Base-by-base conservation (phyloP, 2,797 vertebrate species). In the Leucoraja ocellata region DNA sequence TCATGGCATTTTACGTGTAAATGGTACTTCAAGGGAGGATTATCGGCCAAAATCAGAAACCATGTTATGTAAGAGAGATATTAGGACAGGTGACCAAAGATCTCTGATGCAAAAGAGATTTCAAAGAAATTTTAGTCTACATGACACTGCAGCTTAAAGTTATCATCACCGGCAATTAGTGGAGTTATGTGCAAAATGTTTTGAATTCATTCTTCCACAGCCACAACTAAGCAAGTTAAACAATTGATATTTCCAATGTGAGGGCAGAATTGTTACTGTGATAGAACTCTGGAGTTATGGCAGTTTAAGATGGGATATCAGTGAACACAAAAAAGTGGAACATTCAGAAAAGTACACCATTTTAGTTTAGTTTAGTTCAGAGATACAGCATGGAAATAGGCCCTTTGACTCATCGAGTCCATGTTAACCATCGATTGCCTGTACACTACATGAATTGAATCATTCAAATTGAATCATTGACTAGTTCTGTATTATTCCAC, bases 151-250 rank as follows among this genome's bases (percentile, higher is more conserved):
- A 63, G 25, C 14, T 32, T 16, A 86, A 63, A 32, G 54, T 32
- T 13, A n/a, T n/a, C 28, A 32, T 86, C 28, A 13, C 63, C 28
- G 23, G 83, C 58, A 63, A 86, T 32, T 86, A 61, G 54, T 86
- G 58, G 54, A 86, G 83, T n/a, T 86, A 86, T 18, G 58, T n/a
- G 58, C 83, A 86, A 86, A 65, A 65, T 32, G 83, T 63, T 65
- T 65, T 16, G 28, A 65, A 63, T 63, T 16, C 10, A 86, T 86
- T 6, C 28, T 32, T 65, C 83, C 83, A 86, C 63, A 65, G 58
- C 28, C 61, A 6, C n/a, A n/a, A 86, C 14, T 32, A 16, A 16
- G 25, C 14, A 84, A 9, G 16, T n/a, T 61, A 65, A 28, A 63
- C 28, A 16, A 28, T 86, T 65, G 58, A 16, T 84, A 28, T 4